Conservation (phyloP, 2,797 vertebrate species). For the Pristis pectinata region DNA sequence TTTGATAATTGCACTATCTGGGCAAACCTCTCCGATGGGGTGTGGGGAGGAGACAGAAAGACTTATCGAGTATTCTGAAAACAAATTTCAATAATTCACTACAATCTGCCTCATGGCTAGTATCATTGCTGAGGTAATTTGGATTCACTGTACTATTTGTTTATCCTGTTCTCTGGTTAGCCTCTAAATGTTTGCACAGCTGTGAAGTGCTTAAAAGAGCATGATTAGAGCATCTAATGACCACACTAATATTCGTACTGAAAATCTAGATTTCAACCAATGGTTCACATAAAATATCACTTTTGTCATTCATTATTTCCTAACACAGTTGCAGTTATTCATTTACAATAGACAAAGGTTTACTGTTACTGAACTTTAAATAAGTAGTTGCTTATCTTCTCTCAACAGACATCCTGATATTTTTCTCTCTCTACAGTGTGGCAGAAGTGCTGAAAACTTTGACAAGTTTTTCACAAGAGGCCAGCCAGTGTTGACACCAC, state of each 20-base stretch:
- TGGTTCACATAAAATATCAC: not conserved
- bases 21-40: not conserved
- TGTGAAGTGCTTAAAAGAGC: not conserved
- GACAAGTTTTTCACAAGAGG: constrained; percentile 97
- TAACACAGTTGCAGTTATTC: not conserved
- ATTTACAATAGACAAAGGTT: not conserved
- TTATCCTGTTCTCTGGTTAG: not conserved
- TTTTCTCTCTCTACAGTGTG: constrained; percentile 65
- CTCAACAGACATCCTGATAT: not conserved
- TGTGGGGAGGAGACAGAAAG: not conserved
- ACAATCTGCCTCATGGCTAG: not conserved
- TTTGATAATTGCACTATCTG: not conserved
- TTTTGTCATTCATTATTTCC: not conserved
- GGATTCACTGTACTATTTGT: not conserved
- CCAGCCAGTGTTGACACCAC: constrained; percentile 88
- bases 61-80: not conserved
- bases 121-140: not conserved
- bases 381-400: too few relatives aligned
- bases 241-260: not conserved
- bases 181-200: not conserved
- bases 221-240: not conserved
- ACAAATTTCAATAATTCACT: not conserved
- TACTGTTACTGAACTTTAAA: not conserved
- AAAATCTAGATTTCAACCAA: not conserved
- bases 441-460: constrained; percentile 94